Base-by-base conservation (phyloP, 2,888 invertebrate genomes). In the Zhengitettix transpicula region DNA sequence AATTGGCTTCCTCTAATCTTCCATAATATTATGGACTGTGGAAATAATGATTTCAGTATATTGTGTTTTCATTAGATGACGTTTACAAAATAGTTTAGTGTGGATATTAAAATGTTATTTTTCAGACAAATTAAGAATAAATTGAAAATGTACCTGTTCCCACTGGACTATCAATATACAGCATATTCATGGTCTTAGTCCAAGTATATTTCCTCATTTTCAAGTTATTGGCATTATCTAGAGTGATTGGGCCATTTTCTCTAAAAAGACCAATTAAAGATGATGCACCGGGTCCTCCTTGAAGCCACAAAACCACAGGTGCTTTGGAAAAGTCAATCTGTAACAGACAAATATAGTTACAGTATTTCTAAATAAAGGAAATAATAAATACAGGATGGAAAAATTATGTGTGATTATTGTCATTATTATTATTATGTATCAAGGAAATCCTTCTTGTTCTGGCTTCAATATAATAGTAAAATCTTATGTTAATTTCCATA, bases 121-220 rank as follows among this genome's bases (percentile, higher is more conserved):
- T 15, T 11, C 11, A 12, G 9, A 51, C 9, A n/a, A 15, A n/a
- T 15, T n/a, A 1, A 51, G 9, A 16, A 15, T n/a, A 9, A 9
- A 52, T 56, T 61, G 71, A 5, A 28, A 28, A 5, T 28, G 28
- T 28, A 28, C 72, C 71, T 3, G 92, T 87, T 1, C 93, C 92
- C 0, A 90, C 95, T 0, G 95, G 95, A 72, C 92, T 95, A 71
- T 96, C 95, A 60, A 96, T 87, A 70, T 89, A 96, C 59, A 96
- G 79, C 53, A 95, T 73, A 66, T 86, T 84, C 70, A 89, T 89
- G 11, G 81, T 82, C 52, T 80, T 73, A 59, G 83, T 85, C 95
- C 95, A 96, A 11, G 86, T 81, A 66, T 84, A 85, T 66, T 86
- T 80, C 51, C 90, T 79, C 64, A 80, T 74, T 64, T 77, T 74